Conservation (phyloP, 2,888 invertebrate species). For the Crioceris asparagi region DNA sequence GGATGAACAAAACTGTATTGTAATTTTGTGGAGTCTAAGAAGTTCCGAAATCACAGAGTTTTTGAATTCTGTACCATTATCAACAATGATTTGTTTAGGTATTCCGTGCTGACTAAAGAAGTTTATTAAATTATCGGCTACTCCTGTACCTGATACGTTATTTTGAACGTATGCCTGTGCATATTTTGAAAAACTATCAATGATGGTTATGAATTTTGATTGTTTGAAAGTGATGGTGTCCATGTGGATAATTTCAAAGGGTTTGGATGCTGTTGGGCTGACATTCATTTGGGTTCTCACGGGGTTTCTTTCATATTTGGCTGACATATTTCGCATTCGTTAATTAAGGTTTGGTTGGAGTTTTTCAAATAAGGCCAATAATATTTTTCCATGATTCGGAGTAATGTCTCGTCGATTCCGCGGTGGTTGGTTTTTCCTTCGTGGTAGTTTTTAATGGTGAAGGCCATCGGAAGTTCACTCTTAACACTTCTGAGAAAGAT, state of each 20-base stretch:
- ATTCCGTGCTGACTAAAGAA: slow-evolving; percentile 17
- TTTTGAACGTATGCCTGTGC: slow-evolving; percentile 13
- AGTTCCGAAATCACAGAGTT: too few relatives aligned
- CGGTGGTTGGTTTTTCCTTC: slow-evolving; percentile 8
- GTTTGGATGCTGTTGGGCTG: slow-evolving; percentile 1
- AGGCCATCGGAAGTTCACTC: slow-evolving; percentile 4
- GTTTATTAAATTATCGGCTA: slow-evolving; percentile 11
- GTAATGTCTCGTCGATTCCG: slow-evolving; percentile 7
- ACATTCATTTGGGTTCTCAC: slow-evolving; percentile 4
- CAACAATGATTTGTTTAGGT: slow-evolving; percentile 15
- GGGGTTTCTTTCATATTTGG: too few relatives aligned
- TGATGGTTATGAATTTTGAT: slow-evolving; percentile 16
- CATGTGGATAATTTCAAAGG: slow-evolving; percentile 8
- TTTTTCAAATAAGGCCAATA: slow-evolving; percentile 9
- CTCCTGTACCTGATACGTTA: slow-evolving; percentile 5
- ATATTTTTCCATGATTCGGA: slow-evolving; percentile 9
- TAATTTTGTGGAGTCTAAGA: too few relatives aligned
- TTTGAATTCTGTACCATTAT: slow-evolving; percentile 19
- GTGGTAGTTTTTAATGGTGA: slow-evolving; percentile 6
- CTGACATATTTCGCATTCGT: slow-evolving; percentile 8
- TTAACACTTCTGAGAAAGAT: slow-evolving; percentile 6
- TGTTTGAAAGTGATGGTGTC: slow-evolving; percentile 15
- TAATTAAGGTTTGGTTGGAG: slow-evolving; percentile 8
- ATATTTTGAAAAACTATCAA: slow-evolving; percentile 18
- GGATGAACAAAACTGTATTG: too few relatives aligned